Base-by-base conservation (phyloP, 2,797 vertebrate species). In the Astyanax mexicanus region DNA sequence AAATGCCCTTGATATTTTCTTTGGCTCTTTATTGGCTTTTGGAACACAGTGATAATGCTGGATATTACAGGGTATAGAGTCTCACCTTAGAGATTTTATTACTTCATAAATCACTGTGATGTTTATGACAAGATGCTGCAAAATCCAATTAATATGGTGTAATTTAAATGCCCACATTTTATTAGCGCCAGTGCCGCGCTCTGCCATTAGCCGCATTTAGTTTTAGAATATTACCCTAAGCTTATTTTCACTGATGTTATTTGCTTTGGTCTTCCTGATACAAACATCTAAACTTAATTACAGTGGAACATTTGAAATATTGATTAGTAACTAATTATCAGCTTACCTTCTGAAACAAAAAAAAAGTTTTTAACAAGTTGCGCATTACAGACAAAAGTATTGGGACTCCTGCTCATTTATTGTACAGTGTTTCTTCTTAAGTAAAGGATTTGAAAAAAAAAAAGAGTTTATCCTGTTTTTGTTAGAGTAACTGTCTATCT, bases 1-100 rank as follows among this genome's bases (percentile, higher is more conserved):
- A 40, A 52, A 52, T 32, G n/a, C 15, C 19, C 66, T 52, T 40
- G 21, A n/a, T 9, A 27, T 42, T 57, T 40, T n/a, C 45, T 49
- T 49, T 49, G 45, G 49, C 7, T 49, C 45, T 19, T 49, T 49
- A 49, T 19, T 19, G 45, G 45, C 45, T 49, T 49, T 49, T 3
- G 17, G 6, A 19, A 45, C 45, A 7, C 45, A 19, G 45, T 49
- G n/a, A n/a, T n/a, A 49, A 19, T 6, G 15, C 11, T n/a, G 44
- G 15, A 4, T 47, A 47, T 47, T 47, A 47, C 44, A 0, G 3
- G 17, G n/a, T 49, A 2, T 44, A 13, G 13, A 8, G 15, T 44
- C 42, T 17, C 4, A 15, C 13, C 42, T 44, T 13, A 44, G 42
- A 25, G 49, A 69, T n/a, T 55, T 69, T 55, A 70, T 58, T 21